A percentile compares a stretch with the other conserved stretches of the same genome.
phyloP scores from a whole-genome alignment of 2,797 vertebrate species.

The Astyanax mexicanus region DNA sequence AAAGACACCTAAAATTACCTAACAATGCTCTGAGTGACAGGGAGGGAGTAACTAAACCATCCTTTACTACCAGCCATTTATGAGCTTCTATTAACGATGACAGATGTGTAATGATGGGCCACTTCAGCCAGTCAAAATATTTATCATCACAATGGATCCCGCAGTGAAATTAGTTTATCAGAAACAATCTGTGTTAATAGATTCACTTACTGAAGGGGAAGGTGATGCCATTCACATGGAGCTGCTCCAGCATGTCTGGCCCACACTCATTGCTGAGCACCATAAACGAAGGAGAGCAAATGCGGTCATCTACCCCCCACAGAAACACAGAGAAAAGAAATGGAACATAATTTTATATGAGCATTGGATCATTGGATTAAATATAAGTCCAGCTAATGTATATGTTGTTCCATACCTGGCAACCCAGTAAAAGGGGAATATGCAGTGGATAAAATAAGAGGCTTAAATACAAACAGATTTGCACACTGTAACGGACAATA shows the following conservation, averaged over 20 bases:
- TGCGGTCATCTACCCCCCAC: conserved; percentile 73
- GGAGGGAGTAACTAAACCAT: background rate
- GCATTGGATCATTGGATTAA: too few species aligned
- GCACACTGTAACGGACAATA: too few species aligned
- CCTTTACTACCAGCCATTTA: background rate
- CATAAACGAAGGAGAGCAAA: conserved; percentile 88
- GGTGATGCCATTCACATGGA: conserved; percentile 83
- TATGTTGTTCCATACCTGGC: too few species aligned
- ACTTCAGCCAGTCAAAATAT: background rate
- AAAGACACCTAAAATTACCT: too few species aligned
- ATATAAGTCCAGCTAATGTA: too few species aligned
- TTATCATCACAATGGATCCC: background rate
- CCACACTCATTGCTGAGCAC: conserved; percentile 82
- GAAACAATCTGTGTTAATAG: background rate
- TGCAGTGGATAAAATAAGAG: too few species aligned
- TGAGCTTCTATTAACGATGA: background rate
- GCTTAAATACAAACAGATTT: too few species aligned
- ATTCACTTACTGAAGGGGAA: conserved; percentile 92
- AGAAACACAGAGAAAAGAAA: conserved; percentile 25
- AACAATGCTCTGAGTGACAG: too few species aligned
- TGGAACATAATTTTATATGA: too few species aligned
- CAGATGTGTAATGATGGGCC: background rate
- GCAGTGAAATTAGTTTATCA: background rate
- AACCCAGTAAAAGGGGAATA: too few species aligned
- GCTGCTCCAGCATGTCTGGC: conserved; percentile 80